These are phyloP conservation scores for Alloscopus bannaensis DNA, from an alignment of 2,888 invertebrate species.

Conservation along the genomic window DNA sequence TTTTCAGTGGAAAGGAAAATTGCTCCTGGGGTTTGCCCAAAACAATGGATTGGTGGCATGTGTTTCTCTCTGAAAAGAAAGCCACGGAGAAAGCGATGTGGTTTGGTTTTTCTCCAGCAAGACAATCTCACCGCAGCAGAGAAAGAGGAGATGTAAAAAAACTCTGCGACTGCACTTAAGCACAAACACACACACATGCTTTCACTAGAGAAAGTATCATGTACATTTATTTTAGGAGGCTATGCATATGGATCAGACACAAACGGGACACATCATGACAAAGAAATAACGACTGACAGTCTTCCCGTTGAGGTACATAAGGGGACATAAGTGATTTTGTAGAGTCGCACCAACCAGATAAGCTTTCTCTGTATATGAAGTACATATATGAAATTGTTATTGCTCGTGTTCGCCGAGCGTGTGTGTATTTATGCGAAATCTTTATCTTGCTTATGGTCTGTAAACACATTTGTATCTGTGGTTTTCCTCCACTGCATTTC, in stretches of 20 bases:
- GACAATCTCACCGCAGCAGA: constrained; percentile 27
- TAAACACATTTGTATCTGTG: constrained; percentile 25
- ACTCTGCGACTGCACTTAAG: background rate
- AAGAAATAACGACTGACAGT: no score
- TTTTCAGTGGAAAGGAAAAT: constrained; percentile 41
- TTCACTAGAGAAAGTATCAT: background rate
- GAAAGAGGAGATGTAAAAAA: background rate
- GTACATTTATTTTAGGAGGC: no score
- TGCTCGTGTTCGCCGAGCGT: no score
- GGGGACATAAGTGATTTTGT: no score
- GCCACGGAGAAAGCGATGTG: constrained; percentile 42
- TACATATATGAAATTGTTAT: no score
- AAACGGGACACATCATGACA: no score
- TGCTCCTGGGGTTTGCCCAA: constrained; percentile 54
- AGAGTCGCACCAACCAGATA: no score
- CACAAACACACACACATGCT: background rate
- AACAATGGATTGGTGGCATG: constrained; percentile 47
- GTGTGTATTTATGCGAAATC: constrained; percentile 45
- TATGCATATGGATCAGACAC: no score
- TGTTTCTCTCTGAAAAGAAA: constrained; percentile 15
- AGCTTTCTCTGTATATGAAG: no score
- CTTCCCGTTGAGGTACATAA: no score
- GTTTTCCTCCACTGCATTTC: background rate
- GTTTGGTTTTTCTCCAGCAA: constrained; percentile 41
- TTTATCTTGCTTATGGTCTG: constrained; percentile 43